Evolutionary conservation across 2,888 invertebrate genomes (phyloP).

Genomic region (Apotomis betuletana): DNA sequence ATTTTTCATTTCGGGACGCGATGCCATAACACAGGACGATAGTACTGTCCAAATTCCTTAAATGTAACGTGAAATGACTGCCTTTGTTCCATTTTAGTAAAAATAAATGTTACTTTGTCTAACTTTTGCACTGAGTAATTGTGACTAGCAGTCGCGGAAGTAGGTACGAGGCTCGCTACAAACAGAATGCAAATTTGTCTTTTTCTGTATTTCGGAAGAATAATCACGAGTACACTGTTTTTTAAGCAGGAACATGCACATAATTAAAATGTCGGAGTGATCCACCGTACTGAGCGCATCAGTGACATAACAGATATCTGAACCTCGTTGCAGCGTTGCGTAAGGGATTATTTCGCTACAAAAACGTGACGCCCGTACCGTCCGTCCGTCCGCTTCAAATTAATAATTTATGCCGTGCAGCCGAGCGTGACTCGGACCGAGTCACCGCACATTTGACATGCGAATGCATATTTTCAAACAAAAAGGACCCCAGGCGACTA

Average conservation of each 20-base stretch:
- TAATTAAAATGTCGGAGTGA: slow-evolving; percentile 15
- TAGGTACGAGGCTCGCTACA: background rate
- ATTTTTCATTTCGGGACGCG: slow-evolving; percentile 34
- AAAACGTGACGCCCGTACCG: slow-evolving; percentile 30
- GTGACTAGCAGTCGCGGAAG: slow-evolving; percentile 12
- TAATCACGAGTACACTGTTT: slow-evolving; percentile 12
- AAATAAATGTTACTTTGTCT: slow-evolving; percentile 28
- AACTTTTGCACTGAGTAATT: slow-evolving; percentile 17
- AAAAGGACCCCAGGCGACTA: slow-evolving; percentile 23
- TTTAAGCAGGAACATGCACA: slow-evolving; percentile 4
- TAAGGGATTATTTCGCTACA: slow-evolving; percentile 34
- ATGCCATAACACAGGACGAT: slow-evolving; percentile 12
- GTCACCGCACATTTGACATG: slow-evolving; percentile 43
- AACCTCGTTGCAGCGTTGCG: slow-evolving; percentile 28
- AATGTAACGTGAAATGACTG: slow-evolving; percentile 17
- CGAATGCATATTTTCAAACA: slow-evolving; percentile 35
- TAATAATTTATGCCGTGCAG: slow-evolving; percentile 60
- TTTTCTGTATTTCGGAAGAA: slow-evolving; percentile 12
- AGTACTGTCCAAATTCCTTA: slow-evolving; percentile 18
- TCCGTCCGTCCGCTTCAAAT: slow-evolving; percentile 47
- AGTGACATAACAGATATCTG: slow-evolving; percentile 23
- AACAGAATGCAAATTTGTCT: slow-evolving; percentile 8
- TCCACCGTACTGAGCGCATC: slow-evolving; percentile 1
- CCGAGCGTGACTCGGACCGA: slow-evolving; percentile 45
- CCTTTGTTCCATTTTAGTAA: slow-evolving; percentile 18